A percentile compares a stretch with the other conserved stretches of the same genome.
These are phyloP conservation scores for Acleris emargana DNA, from an alignment of 2,888 invertebrate species.

Conservation along the genomic window DNA sequence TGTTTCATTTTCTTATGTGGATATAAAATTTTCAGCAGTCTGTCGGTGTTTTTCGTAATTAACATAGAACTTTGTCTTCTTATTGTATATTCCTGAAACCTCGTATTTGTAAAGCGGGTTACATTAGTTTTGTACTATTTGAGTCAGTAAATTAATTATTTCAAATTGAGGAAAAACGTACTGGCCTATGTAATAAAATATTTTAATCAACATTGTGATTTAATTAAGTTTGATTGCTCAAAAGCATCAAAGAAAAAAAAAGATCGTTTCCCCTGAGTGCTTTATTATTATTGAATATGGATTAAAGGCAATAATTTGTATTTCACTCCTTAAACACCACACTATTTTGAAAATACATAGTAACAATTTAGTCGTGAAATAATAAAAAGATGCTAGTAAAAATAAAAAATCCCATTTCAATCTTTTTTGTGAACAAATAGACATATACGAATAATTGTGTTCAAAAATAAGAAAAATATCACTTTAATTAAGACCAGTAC, in stretches of 20 bases:
- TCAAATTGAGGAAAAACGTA: not conserved
- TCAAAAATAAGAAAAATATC: conserved; percentile 20
- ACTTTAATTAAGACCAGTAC: conserved; percentile 21
- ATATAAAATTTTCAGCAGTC: not conserved
- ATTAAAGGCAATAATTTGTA: too few relatives aligned
- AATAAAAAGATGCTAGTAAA: not conserved
- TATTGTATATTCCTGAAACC: conserved; percentile 51
- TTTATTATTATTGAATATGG: too few relatives aligned
- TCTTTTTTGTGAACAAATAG: not conserved
- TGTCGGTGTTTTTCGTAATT: conserved; percentile 47
- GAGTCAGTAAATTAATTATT: conserved; percentile 38
- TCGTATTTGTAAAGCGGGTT: conserved; percentile 55
- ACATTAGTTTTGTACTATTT: conserved; percentile 52
- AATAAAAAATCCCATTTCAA: not conserved
- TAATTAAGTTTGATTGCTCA: too few relatives aligned
- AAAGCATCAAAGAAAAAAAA: too few relatives aligned
- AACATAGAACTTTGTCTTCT: conserved; percentile 55
- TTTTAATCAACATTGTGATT: not conserved
- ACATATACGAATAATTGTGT: conserved; percentile 26
- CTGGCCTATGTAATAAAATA: not conserved
- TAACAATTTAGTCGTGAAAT: too few relatives aligned
- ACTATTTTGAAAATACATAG: too few relatives aligned
- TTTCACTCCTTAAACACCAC: too few relatives aligned
- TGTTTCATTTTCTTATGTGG: too few relatives aligned
- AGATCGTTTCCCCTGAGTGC: too few relatives aligned